These are phyloP conservation scores for Helicoverpa assulta DNA, from an alignment of 2,888 invertebrate genomes.

Conservation along the genomic window DNA sequence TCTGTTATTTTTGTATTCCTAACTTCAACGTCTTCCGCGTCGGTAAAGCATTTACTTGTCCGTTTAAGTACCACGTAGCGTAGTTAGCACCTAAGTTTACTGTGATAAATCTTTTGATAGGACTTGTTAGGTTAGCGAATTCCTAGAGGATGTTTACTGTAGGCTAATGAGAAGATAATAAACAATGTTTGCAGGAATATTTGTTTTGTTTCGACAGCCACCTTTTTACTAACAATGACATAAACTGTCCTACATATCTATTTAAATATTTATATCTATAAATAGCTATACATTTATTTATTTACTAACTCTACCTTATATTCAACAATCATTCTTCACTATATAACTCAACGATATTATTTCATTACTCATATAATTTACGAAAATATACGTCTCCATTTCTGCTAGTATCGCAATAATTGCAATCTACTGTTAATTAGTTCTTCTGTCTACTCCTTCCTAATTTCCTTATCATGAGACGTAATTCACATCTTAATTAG, in stretches of 20 bases:
- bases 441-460: constrained; percentile 10
- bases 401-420: constrained; percentile 12
- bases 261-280: constrained; percentile 7
- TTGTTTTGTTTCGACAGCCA: constrained; percentile 65
- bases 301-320: not conserved
- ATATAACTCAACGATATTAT: not conserved
- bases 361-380: not conserved
- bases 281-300: constrained; percentile 8
- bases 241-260: constrained; percentile 1
- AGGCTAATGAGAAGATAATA: constrained; percentile 61
- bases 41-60: constrained; percentile 80
- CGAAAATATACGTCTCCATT: not conserved
- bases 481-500: constrained; percentile 50
- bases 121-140: constrained; percentile 51
- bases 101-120: constrained; percentile 77
- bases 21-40: constrained; percentile 83
- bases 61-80: constrained; percentile 70
- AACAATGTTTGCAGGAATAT: constrained; percentile 58
- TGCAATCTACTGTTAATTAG: constrained; percentile 26
- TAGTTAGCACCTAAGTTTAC: constrained; percentile 82
- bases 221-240: constrained; percentile 30
- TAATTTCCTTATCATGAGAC: constrained; percentile 48
- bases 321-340: not conserved
- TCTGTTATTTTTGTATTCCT: constrained; percentile 85
- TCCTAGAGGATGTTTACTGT: constrained; percentile 52